Evolutionary conservation across 1,140 invertebrate species (phyloP), one percentile per base, ranked within the genome.

Genomic region (Pollicipes pollicipes): DNA sequence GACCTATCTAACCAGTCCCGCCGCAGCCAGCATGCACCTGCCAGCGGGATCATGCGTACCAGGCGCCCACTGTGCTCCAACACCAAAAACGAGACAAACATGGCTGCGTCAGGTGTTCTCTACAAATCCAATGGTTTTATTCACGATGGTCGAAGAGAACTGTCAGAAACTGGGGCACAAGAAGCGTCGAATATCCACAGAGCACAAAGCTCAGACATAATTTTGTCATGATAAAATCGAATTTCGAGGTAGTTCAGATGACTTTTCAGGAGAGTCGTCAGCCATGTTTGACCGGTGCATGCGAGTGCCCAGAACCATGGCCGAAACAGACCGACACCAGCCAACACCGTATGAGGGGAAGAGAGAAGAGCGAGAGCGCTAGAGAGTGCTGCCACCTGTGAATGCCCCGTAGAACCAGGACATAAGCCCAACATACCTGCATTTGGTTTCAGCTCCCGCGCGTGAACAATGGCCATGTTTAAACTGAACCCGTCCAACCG

Each of bases 341-440:
- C 45, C 45, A 35, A 6, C 6, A 35, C 35, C 6, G 45, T 24
- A 58, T 24, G 45, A 58, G 45, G 45, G 24, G 45, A 24, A 21
- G 6, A 58, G 45, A 58, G 45, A 58, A 21, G 45, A 58, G 45
- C 45, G 45, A 58, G 10, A 58, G 45, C 45, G 45, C 13, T 2
- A 58, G 45, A 58, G 45, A 58, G 45, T 21, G 45, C 45, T 21
- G 45, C 45, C 45, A 58, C 45, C 45, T 10, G 45, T 58, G 45
- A 58, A 58, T 10, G 45, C 45, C 45, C 45, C 45, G 4, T 21
- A 21, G 45, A 58, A 58, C 45, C 45, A 58, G 45, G 45, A 58
- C 45, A 58, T 58, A 58, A 58, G 45, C 45, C 45, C 45, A 58
- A 58, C 45, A 58, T 58, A 58, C 45, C 45, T 58, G 45, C 45